Percentiles rank a stretch among this genome's conserved stretches.
phyloP scores from a whole-genome alignment of 1,140 invertebrate genomes.

The Drosophila serrata region DNA sequence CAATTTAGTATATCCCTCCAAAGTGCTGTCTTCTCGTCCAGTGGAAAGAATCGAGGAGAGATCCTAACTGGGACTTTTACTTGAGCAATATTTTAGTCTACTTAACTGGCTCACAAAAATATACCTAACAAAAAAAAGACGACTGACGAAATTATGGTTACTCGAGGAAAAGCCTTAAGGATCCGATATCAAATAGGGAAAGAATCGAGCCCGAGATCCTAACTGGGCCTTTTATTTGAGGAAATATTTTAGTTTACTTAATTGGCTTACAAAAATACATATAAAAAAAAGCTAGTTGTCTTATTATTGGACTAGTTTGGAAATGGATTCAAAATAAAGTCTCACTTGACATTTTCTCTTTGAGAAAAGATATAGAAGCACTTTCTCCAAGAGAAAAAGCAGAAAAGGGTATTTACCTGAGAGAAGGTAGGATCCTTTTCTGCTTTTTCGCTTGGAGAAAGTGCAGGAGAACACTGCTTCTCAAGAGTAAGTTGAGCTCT shows the following conservation, averaged over 20 bases:
- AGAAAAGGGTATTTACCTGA: no score
- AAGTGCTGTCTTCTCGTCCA: no score
- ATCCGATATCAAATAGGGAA: neutral
- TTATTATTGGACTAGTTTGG: no score
- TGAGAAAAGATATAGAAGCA: no score
- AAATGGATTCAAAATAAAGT: no score
- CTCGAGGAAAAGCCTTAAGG: neutral
- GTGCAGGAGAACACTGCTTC: no score
- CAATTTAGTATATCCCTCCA: no score
- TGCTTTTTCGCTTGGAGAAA: no score
- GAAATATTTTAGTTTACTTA: neutral
- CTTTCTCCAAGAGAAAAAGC: no score
- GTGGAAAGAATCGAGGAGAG: neutral
- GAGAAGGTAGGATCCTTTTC: no score
- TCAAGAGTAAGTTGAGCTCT: no score
- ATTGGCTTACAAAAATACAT: constrained; percentile 15
- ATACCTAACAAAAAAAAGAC: neutral
- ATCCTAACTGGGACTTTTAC: neutral
- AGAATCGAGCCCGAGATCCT: neutral
- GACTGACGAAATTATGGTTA: neutral
- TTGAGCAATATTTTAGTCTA: neutral
- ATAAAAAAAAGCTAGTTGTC: neutral
- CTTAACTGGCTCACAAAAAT: constrained; percentile 4
- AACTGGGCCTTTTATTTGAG: neutral
- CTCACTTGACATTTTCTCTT: no score